These are phyloP conservation scores for Netelia virgata DNA, from an alignment of 2,888 invertebrate genomes.

Conservation along the genomic window DNA sequence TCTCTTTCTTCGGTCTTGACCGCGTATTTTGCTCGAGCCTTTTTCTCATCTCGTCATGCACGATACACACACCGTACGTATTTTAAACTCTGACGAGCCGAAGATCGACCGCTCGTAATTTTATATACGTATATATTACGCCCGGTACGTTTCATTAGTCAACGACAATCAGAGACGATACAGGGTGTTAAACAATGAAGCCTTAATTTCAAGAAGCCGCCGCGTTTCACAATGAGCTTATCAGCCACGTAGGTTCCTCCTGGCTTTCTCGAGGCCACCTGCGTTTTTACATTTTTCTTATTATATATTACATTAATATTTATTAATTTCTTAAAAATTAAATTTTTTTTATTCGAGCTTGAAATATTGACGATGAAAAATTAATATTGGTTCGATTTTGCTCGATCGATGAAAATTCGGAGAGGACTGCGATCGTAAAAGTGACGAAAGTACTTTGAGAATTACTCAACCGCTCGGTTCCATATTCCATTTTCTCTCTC, in stretches of 20 bases:
- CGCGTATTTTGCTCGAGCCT: neutral
- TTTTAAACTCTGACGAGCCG: constrained; percentile 44
- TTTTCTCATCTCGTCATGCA: constrained; percentile 41
- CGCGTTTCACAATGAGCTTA: constrained; percentile 63
- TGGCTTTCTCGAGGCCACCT: neutral
- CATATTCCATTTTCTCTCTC: constrained; percentile 37
- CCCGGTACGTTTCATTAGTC: constrained; percentile 74
- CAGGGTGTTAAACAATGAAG: constrained; percentile 80
- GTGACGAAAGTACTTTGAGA: constrained; percentile 4
- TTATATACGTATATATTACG: constrained; percentile 8
- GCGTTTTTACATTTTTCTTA: neutral
- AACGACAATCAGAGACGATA: constrained; percentile 79
- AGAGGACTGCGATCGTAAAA: neutral
- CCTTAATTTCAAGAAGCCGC: constrained; percentile 78
- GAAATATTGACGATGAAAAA: too few relatives aligned
- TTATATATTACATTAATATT: too few relatives aligned
- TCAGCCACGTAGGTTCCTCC: constrained; percentile 1
- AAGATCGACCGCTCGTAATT: constrained; percentile 39
- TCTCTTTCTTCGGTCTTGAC: neutral
- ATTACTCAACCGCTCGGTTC: constrained; percentile 27
- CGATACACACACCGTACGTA: constrained; percentile 19
- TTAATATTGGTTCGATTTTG: too few relatives aligned
- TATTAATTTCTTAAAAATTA: too few relatives aligned
- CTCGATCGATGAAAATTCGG: too few relatives aligned
- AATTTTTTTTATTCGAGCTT: too few relatives aligned